Conservation (phyloP, 2,797 vertebrate genomes). For the Potorous gilbertii region DNA sequence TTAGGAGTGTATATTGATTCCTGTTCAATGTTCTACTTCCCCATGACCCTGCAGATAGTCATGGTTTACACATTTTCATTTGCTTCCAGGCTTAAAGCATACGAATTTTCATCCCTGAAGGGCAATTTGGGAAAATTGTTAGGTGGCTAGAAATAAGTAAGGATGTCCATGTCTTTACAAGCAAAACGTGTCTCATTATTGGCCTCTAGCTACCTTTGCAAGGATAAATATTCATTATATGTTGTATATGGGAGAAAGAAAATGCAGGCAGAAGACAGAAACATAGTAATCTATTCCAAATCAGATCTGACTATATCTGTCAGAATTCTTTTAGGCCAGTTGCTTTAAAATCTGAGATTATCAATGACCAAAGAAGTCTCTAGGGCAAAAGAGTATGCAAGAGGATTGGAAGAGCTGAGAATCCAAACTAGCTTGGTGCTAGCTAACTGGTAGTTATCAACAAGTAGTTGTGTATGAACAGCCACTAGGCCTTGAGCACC, state of each 20-base stretch:
- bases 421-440: not conserved
- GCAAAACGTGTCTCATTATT: constrained; percentile 11
- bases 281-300: not conserved
- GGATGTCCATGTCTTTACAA: not conserved
- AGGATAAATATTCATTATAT: constrained; percentile 41
- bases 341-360: constrained; percentile 19
- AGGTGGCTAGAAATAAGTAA: not conserved
- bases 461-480: not conserved
- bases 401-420: not conserved
- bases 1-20: not conserved
- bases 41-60: not conserved
- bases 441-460: not conserved
- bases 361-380: not conserved
- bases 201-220: constrained; percentile 34
- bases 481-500: not conserved
- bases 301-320: not conserved
- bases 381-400: not conserved
- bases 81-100: constrained; percentile 25
- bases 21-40: not conserved
- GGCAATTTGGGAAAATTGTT: constrained; percentile 19
- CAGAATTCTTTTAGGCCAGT: constrained; percentile 11
- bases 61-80: not conserved
- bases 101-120: constrained; percentile 20
- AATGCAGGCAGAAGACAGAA: constrained; percentile 39
- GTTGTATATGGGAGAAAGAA: constrained; percentile 32